A percentile compares a stretch with the other conserved stretches of the same genome.
phyloP scores from a whole-genome alignment of 2,113 vertebrate genomes.

The Bufo gargarizans region DNA sequence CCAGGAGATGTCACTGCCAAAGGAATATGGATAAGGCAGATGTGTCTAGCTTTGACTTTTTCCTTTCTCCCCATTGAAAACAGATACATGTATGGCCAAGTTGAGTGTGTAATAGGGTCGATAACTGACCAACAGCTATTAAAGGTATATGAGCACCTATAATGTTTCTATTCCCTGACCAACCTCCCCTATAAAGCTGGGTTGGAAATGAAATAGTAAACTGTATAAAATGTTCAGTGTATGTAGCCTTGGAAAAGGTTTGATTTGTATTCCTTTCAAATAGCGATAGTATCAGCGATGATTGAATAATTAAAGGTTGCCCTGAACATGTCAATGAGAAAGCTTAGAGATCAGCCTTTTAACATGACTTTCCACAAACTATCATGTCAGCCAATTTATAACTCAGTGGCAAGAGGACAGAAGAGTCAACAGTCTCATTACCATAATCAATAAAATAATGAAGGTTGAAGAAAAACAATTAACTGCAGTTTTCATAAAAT shows the following conservation, averaged over 20 bases:
- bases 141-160: no score
- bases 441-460: constrained; percentile 46
- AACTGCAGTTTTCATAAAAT: neutral
- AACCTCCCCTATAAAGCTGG: neutral
- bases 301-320: neutral
- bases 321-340: neutral
- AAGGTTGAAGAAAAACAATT: constrained; percentile 31
- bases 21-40: no score
- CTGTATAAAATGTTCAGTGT: no score
- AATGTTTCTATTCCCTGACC: neutral
- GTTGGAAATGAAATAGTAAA: no score
- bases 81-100: no score
- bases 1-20: no score
- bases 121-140: no score
- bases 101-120: no score
- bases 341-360: neutral
- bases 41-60: no score
- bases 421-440: constrained; percentile 21
- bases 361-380: constrained; percentile 19
- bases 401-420: neutral
- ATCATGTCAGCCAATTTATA: constrained; percentile 25
- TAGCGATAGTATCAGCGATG: neutral
- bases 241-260: neutral
- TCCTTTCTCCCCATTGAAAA: no score
- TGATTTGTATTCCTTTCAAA: neutral